These are phyloP conservation scores for Anser brachyrhynchus DNA, from an alignment of 2,113 vertebrate genomes.

Conservation along the genomic window DNA sequence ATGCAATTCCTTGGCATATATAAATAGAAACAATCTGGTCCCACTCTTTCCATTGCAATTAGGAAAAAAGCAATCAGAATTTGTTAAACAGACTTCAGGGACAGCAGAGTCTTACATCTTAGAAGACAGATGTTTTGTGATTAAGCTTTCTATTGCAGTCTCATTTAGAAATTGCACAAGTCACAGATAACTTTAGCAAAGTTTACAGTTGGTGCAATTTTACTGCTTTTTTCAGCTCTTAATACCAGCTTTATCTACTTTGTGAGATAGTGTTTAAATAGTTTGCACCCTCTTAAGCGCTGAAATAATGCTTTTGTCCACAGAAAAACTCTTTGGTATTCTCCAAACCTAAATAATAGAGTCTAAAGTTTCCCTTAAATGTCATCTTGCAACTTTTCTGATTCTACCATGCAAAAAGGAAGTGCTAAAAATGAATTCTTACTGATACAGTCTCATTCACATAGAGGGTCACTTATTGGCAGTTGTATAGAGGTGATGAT, in stretches of 20 bases:
- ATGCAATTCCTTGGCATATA: slow-evolving; percentile 13
- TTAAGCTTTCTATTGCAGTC: background rate
- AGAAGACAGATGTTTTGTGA: slow-evolving; percentile 59
- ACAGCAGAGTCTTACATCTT: background rate
- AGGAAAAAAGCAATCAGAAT: slow-evolving; percentile 55
- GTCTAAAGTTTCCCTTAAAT: background rate
- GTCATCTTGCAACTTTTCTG: background rate
- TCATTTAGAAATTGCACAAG: slow-evolving; percentile 13
- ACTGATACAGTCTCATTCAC: background rate
- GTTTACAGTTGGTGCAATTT: background rate
- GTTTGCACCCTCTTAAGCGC: background rate
- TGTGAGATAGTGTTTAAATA: background rate
- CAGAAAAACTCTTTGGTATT: background rate
- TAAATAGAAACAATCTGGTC: slow-evolving; percentile 62
- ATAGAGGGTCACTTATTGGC: background rate
- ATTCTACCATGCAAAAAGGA: background rate
- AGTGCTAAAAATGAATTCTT: background rate
- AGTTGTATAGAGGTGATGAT: background rate
- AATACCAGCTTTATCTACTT: background rate
- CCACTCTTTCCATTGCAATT: slow-evolving; percentile 27
- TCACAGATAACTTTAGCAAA: slow-evolving; percentile 21
- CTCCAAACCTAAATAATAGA: background rate
- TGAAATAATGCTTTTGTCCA: background rate
- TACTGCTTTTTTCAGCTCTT: background rate
- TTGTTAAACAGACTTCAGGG: slow-evolving; percentile 48